Base-by-base conservation (phyloP, 2,888 invertebrate genomes). In the Julus scanicus region DNA sequence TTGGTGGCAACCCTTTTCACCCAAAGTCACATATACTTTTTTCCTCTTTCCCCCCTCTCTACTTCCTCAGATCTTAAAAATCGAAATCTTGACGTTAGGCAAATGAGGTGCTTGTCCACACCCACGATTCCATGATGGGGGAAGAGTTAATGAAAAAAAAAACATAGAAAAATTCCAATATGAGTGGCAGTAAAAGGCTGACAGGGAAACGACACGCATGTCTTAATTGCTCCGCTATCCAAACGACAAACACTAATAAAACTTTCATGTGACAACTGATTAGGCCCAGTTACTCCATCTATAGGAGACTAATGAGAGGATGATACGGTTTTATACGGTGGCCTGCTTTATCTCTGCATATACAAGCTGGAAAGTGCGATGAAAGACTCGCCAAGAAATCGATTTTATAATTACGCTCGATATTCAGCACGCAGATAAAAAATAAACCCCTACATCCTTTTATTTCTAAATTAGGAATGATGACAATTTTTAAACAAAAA, bases 241-340 rank as follows among this genome's bases (percentile, higher is more conserved):
- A 63, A 63, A 63, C 63, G 63, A 63, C 63, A 63, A 63, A 63
- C 63, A 63, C 63, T 63, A 63, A 63, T 63, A 63, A 63, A 63
- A 63, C 63, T 63, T 63, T 63, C n/a, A 63, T 63, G 63, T 20
- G 63, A n/a, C 63, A 63, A 63, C 63, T 63, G 63, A 63, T 63
- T 63, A 63, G 63, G 20, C 63, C 63, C 63, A 63, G 63, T 63
- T 63, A 63, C 63, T 63, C 63, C 63, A 63, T 63, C 63, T 63
- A 63, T 63, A 20, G 20, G n/a, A 20, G 20, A 63, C 63, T 63
- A 63, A 63, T 63, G 63, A 63, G n/a, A 63, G 63, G 63, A 63
- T 63, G 63, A 63, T 63, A 63, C 63, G 63, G 63, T 63, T 63
- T 63, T 63, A 63, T 63, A 20, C 63, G 63, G 63, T 63, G 63